Evolutionary conservation across 37 sponge, comb jelly and placozoan species (phyloP).

Genomic region (Tethya wilhelma): DNA sequence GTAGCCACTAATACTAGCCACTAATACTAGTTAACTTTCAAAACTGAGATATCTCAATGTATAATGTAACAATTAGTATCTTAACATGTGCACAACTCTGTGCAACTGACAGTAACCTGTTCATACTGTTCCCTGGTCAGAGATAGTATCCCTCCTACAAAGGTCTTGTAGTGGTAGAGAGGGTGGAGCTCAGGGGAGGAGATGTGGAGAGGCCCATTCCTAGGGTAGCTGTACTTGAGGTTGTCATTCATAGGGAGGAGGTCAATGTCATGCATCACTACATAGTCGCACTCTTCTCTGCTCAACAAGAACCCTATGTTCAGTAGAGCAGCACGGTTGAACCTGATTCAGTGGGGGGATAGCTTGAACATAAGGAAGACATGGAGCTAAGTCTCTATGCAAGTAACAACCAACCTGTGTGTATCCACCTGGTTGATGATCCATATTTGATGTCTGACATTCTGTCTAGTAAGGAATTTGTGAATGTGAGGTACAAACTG

Average conservation of each 20-base stretch:
- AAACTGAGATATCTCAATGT: no score
- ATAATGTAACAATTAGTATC: no score
- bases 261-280: constrained; percentile 94
- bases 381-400: neutral
- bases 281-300: constrained; percentile 74
- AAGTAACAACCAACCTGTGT: constrained; percentile 56
- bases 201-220: constrained; percentile 82
- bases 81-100: neutral
- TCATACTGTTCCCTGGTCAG: constrained; percentile 80
- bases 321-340: constrained; percentile 86
- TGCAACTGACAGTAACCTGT: constrained; percentile 20
- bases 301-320: constrained; percentile 84
- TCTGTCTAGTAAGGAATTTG: constrained; percentile 75
- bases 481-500: constrained; percentile 92
- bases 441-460: constrained; percentile 80
- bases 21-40: no score
- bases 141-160: constrained; percentile 87
- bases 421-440: constrained; percentile 90
- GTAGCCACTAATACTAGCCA: no score
- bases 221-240: constrained; percentile 79
- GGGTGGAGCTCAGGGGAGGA: constrained; percentile 92
- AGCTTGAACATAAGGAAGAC: neutral
- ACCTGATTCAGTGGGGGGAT: constrained; percentile 31
- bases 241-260: constrained; percentile 86
- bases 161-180: constrained; percentile 88